Base-by-base conservation (phyloP, 2,113 vertebrate species). In the Takifugu bimaculatus region DNA sequence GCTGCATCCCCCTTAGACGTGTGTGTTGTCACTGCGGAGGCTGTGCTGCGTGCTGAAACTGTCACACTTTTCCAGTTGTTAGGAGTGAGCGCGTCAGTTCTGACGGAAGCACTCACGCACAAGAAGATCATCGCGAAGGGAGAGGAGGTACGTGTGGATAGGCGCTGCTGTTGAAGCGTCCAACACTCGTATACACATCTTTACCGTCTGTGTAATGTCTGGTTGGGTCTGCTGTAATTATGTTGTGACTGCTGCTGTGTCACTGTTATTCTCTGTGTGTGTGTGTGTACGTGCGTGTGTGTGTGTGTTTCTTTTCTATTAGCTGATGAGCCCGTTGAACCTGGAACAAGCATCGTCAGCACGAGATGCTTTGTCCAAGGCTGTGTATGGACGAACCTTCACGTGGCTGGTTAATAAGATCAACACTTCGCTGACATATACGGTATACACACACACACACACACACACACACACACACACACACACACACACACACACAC, bases 41-140 rank as follows among this genome's bases (percentile, higher is more conserved):
- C 48, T 35, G 32, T 13, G 20, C 15, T 25, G 5, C 5, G 3
- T 51, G 29, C 48, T 87, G 49, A 77, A 50, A 43, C 13, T 75
- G 72, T 49, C 68, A 14, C 85, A 53, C 42, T 81, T 53, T 63
- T 86, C 58, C 89, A 99, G 97, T 92, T 99, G 70, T 89, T 98
- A 26, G 92, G 92, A 1, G 95, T 98, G 52, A 95, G 96, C 13
- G 91, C 88, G 14, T 13, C 84, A 0, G 89, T 88, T 10, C 87
- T 99, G 59, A 93, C 92, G 57, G 95, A 98, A 74, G 93, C 95
- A 0, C 76, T 99, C 77, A 98, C 85, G 26, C 94, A 99, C 88
- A 96, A 94, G 89, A 98, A 96, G 91, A 98, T 99, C 79, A 97
- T 91, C 42, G 97, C 96, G 63, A 99, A 99, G 84, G 97, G 95